Evolutionary conservation across 1,140 invertebrate genomes (phyloP), one percentile per base, ranked within the genome.

Genomic region (Drosophila gunungcola): DNA sequence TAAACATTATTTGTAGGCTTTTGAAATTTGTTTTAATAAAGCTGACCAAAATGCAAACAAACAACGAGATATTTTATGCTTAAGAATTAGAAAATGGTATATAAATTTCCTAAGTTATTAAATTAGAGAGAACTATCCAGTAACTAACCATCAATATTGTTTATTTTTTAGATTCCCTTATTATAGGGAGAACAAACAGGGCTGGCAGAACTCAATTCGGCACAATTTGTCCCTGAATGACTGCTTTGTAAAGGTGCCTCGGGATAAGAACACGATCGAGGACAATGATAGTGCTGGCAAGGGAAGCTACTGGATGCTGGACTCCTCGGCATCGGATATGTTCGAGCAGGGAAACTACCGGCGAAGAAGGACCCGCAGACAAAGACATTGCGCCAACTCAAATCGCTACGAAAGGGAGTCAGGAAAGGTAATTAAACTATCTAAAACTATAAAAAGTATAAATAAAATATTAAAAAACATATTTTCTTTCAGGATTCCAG

Each of bases 151-250:
- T 21, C 16, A 5, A 4, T 16, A 45, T 1, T 6, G 9, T 13
- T 48, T 9, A 2, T 12, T 13, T 42, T 51, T 0, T 62, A 94
- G 95, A 65, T 98, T 98, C 91, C 97, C 97, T 0, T 95, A 95
- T 69, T 95, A 95, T 79, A 91, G 95, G 4, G 95, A 95, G 49
- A 95, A 98, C 89, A 95, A 96, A 76, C 96, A 97, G 84, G 96
- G 96, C 34, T 96, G 96, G 96, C 97, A 97, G 89, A 97, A 97
- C 85, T 96, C 95, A 5, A 97, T 97, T 38, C 90, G 97, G 4
- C 97, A 98, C 88, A 98, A 99, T 93, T 93, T 98, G 0, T 97
- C 96, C 62, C 93, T 98, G 16, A 98, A 98, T 93, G 98, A 98
- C 90, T 98, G 97, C 92, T 98, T 98, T 90, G 95, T 98, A 2